Evolutionary conservation across 2,113 vertebrate genomes (phyloP), one percentile per base, ranked within the genome.

Genomic region (Suncus etruscus): DNA sequence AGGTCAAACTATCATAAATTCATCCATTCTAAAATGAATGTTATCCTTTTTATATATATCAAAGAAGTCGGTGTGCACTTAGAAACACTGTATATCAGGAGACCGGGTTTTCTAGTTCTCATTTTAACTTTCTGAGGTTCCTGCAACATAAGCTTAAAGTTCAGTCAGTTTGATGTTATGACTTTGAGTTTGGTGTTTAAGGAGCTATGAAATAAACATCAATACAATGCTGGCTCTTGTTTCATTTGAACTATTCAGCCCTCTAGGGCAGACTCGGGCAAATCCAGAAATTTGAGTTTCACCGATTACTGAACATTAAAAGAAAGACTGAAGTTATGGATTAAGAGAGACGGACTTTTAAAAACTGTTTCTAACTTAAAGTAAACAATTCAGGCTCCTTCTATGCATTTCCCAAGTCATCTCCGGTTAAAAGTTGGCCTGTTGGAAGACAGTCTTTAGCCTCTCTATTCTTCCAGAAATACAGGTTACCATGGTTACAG

Each of bases 171-270:
- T 95, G 94, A 96, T 94, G 94, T 94, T 94, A 94, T 73, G 87
- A 84, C 94, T 95, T 96, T 96, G 95, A 95, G 92, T 95, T 92
- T 92, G 91, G 82, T 0, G 32, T 97, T 97, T 96, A 96, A 97
- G 85, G 91, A 9, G 0, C 93, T 95, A 96, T 96, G 93, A 96
- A 97, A 96, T 96, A 96, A 96, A 97, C 95, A 96, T 95, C 96
- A 97, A 83, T 96, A 96, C 89, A 93, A 95, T 45, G 27, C 78
- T 65, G 70, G 39, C 78, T 95, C 93, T 94, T 96, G 87, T 95
- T 96, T 94, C 94, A 96, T 96, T 96, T 96, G 96, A 96, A 96
- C 94, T 97, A 89, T 87, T 95, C 91, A 87, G 70, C 94, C 92
- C 93, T 93, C 74, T 79, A 96, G 93, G 94, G 94, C 78, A 92